Percentiles rank a stretch among this genome's conserved stretches.
Conservation (phyloP, 2,797 vertebrate genomes). For the Urosaurus nigricauda region DNA sequence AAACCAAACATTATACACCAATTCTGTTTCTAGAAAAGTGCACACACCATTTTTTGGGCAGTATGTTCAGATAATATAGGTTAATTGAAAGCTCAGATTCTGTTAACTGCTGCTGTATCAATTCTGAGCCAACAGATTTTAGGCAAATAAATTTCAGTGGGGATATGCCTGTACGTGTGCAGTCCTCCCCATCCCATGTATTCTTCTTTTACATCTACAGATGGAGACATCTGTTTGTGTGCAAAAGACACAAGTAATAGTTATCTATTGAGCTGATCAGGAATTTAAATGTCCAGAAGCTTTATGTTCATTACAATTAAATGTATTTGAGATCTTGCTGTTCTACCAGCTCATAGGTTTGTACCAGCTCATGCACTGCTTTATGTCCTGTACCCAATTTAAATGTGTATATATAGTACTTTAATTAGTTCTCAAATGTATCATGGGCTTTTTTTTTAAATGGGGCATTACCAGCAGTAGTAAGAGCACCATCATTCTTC, state of each 20-base stretch:
- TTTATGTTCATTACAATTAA: neutral
- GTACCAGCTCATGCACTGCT: neutral
- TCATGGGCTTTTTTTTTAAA: conserved; percentile 39
- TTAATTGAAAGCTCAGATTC: neutral
- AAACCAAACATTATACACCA: neutral
- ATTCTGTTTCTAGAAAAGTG: neutral
- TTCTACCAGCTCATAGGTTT: neutral
- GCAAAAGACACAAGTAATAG: neutral
- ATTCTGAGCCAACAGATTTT: neutral
- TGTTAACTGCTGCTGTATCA: neutral
- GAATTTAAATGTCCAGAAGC: neutral
- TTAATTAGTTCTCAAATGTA: conserved; percentile 58
- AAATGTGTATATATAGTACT: neutral
- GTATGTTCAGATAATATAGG: neutral
- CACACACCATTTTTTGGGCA: neutral
- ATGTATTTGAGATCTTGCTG: neutral
- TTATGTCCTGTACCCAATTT: neutral
- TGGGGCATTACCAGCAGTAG: conserved; percentile 41
- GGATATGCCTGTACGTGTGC: neutral
- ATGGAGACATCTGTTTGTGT: neutral
- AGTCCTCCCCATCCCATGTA: too few species aligned
- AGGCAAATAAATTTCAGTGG: neutral
- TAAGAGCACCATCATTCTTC: neutral
- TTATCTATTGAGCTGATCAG: neutral
- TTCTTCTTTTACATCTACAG: neutral